phyloP scores from a whole-genome alignment of 2,113 vertebrate species.

The Myrmophylax atrothorax region DNA sequence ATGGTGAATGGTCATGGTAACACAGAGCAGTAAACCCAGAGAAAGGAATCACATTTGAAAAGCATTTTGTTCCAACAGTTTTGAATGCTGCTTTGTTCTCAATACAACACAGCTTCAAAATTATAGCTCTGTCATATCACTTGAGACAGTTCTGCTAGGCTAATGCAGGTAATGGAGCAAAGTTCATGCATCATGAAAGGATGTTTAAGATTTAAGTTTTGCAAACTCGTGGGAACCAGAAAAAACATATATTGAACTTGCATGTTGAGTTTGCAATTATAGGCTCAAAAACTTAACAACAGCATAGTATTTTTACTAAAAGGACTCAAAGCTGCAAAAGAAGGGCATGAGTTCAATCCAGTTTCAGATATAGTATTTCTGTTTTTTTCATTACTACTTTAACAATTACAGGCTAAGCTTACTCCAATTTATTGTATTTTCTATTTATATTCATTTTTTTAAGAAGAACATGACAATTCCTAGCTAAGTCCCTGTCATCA shows the following conservation, averaged over 20 bases:
- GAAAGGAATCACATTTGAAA: background rate
- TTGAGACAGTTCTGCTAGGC: background rate
- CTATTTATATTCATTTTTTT: background rate
- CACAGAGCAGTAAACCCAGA: background rate
- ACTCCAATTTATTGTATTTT: background rate
- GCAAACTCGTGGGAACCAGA: background rate
- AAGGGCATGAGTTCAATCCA: background rate
- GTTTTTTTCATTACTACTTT: background rate
- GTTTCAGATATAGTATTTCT: background rate
- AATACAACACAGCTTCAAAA: background rate
- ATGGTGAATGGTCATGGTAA: background rate
- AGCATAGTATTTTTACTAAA: background rate
- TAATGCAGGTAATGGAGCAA: background rate
- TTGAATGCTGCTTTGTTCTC: background rate
- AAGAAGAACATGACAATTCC: background rate
- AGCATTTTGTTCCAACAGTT: background rate
- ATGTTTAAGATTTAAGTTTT: background rate
- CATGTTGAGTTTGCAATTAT: background rate
- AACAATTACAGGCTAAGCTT: background rate
- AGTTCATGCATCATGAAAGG: background rate
- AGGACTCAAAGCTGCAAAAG: background rate
- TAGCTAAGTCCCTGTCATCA: background rate
- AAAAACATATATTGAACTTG: background rate
- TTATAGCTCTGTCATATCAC: background rate
- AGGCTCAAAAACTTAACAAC: background rate